These are phyloP conservation scores for Sminthurides aquaticus DNA, from an alignment of 2,888 invertebrate species.

Conservation along the genomic window DNA sequence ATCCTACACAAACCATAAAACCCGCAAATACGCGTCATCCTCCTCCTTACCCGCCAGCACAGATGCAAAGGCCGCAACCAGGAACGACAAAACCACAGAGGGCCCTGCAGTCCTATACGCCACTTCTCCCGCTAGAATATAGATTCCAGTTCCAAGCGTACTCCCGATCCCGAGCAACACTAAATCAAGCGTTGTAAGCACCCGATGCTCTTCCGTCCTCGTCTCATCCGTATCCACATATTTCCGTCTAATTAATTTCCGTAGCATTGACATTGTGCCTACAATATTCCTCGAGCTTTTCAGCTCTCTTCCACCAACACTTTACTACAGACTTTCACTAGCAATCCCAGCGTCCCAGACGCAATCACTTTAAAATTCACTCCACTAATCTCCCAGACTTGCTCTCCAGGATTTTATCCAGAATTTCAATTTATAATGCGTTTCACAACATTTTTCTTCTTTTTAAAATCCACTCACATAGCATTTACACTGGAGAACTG, in stretches of 20 bases:
- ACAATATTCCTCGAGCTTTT: neutral
- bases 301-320: no score
- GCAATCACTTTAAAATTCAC: no score
- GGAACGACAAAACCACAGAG: slow-evolving; percentile 79
- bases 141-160: slow-evolving; percentile 87
- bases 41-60: slow-evolving; percentile 71
- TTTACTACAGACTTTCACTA: no score
- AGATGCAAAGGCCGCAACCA: slow-evolving; percentile 87
- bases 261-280: slow-evolving; percentile 61
- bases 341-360: no score
- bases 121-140: slow-evolving; percentile 84
- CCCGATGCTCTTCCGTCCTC: slow-evolving; percentile 50
- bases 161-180: slow-evolving; percentile 80
- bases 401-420: no score
- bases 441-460: no score
- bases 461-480: no score
- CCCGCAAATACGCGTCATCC: no score
- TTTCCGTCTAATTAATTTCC: slow-evolving; percentile 29
- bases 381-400: no score
- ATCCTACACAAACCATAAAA: no score
- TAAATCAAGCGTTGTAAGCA: slow-evolving; percentile 72
- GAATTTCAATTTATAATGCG: no score
- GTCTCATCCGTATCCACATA: slow-evolving; percentile 30
- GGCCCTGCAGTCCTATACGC: slow-evolving; percentile 81
- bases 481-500: no score